These are phyloP conservation scores for Meliscaeva auricollis DNA, from an alignment of 2,888 invertebrate genomes.

Conservation along the genomic window DNA sequence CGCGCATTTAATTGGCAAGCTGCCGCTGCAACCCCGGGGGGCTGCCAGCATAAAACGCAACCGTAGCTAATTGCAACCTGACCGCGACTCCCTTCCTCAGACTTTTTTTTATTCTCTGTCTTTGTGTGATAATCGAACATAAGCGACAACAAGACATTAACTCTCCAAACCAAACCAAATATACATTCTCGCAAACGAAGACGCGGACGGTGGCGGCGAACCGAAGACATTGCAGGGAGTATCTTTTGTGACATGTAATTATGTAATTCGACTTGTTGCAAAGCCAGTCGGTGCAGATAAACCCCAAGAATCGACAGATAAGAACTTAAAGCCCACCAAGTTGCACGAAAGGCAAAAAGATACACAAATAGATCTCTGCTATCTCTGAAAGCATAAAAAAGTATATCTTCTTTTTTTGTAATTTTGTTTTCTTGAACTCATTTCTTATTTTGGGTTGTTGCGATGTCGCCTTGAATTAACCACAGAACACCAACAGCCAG, in stretches of 20 bases:
- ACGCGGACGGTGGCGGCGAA: too few species aligned
- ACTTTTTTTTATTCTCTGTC: constrained; percentile 16
- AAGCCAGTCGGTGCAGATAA: constrained; percentile 38
- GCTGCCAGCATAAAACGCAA: constrained; percentile 50
- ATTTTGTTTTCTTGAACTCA: constrained; percentile 31
- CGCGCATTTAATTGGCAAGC: constrained; percentile 65
- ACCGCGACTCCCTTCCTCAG: constrained; percentile 30
- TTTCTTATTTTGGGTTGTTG: constrained; percentile 53
- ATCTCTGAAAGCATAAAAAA: constrained; percentile 7
- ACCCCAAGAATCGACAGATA: constrained; percentile 61
- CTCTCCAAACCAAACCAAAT: constrained; percentile 31
- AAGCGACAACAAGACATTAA: constrained; percentile 70
- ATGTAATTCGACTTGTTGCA: constrained; percentile 72
- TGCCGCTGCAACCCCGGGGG: constrained; percentile 50
- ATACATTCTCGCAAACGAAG: too few species aligned
- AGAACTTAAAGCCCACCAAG: constrained; percentile 55
- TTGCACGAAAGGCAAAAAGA: constrained; percentile 60
- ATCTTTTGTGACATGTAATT: constrained; percentile 72
- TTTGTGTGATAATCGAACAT: constrained; percentile 70
- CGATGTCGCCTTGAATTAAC: constrained; percentile 58
- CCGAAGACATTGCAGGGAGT: constrained; percentile 13
- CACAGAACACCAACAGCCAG: constrained; percentile 19
- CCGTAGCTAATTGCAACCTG: constrained; percentile 74
- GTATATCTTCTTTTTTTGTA: constrained; percentile 18
- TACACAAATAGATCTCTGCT: constrained; percentile 43